A percentile compares a stretch with the other conserved stretches of the same genome.
These are phyloP conservation scores for Alligator sinensis DNA, from an alignment of 2,113 vertebrate species.

Conservation along the genomic window DNA sequence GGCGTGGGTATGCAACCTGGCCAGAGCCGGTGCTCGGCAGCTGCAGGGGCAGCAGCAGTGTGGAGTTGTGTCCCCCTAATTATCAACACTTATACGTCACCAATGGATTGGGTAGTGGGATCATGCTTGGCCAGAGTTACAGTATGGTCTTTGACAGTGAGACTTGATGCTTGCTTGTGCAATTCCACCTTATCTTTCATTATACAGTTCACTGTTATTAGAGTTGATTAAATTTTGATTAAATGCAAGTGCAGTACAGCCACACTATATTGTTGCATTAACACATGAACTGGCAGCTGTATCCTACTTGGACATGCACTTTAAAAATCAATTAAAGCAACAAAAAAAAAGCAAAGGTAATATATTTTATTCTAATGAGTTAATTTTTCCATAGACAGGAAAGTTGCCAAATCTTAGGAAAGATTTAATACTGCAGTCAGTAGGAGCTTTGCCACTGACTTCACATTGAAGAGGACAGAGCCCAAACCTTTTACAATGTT, in stretches of 20 bases:
- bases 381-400: neutral
- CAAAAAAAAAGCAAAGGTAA: constrained; percentile 28
- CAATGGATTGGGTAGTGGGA: neutral
- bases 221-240: constrained; percentile 64
- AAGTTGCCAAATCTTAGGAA: neutral
- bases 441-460: neutral
- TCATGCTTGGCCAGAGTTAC: neutral
- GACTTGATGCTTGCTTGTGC: neutral
- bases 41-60: too few species aligned
- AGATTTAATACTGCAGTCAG: neutral
- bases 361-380: neutral
- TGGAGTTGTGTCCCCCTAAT: too few species aligned
- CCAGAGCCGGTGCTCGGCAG: too few species aligned
- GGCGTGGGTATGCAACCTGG: too few species aligned
- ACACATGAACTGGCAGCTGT: constrained; percentile 52
- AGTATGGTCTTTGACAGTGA: neutral
- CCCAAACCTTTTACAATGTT: neutral
- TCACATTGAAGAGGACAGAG: neutral
- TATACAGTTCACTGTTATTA: neutral
- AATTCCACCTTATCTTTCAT: constrained; percentile 5
- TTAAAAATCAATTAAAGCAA: constrained; percentile 66
- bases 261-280: constrained; percentile 61
- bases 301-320: constrained; percentile 38
- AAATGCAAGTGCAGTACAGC: constrained; percentile 23
- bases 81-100: too few species aligned